Evolutionary conservation across 64 coral and sea anemone genomes (phyloP).

Genomic region (Anthopleura sola): DNA sequence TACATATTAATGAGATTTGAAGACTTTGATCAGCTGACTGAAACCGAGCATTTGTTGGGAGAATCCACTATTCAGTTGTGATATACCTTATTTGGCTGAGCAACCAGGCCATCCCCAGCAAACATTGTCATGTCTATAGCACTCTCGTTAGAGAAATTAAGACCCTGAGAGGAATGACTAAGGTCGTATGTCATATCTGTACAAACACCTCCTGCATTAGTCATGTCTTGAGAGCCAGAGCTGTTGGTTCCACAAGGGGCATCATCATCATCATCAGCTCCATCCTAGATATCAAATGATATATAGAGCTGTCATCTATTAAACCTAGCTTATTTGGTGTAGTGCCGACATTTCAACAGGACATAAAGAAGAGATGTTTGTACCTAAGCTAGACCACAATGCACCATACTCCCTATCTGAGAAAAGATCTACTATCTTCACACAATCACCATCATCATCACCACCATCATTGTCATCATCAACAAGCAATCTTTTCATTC

Average conservation of each 20-base stretch:
- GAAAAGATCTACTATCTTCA: too few species aligned
- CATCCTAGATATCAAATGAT: background rate
- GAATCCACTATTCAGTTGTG: too few species aligned
- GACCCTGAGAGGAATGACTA: slow-evolving; percentile 66
- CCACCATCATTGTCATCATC: slow-evolving; percentile 19
- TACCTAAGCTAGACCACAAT: too few species aligned
- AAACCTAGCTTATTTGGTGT: too few species aligned
- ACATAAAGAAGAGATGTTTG: too few species aligned
- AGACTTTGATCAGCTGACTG: background rate
- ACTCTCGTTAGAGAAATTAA: slow-evolving; percentile 71
- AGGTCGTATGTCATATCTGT: slow-evolving; percentile 48
- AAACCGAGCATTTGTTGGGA: too few species aligned
- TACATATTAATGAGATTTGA: too few species aligned
- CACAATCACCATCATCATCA: background rate
- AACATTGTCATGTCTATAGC: slow-evolving; percentile 75
- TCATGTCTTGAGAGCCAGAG: slow-evolving; percentile 51
- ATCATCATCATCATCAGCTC: background rate
- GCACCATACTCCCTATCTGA: too few species aligned
- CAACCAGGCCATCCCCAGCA: slow-evolving; percentile 86
- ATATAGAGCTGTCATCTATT: background rate
- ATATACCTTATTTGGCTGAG: slow-evolving; percentile 85
- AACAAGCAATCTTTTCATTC: too few species aligned
- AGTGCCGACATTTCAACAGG: too few species aligned
- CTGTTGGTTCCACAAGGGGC: slow-evolving; percentile 1
- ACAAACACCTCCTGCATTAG: slow-evolving; percentile 11